phyloP scores from a whole-genome alignment of 2,888 invertebrate species.

The Chymomyza amoena region DNA sequence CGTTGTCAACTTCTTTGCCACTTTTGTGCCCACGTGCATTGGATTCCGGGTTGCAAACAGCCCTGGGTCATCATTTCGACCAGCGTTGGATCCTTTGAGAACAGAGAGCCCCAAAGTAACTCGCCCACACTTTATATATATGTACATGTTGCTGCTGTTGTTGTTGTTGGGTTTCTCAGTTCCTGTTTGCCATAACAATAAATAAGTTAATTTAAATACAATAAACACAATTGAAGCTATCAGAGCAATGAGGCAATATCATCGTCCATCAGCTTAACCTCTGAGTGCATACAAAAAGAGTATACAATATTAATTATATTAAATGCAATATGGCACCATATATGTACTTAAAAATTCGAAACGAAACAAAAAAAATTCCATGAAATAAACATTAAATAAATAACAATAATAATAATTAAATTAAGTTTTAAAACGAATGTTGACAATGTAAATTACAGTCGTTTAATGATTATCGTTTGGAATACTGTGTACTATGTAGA shows the following conservation, averaged over 20 bases:
- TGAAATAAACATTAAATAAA: too few species aligned
- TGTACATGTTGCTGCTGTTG: not conserved
- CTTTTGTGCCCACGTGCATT: conserved; percentile 2
- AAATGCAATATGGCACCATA: not conserved
- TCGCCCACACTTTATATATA: not conserved
- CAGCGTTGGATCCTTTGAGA: not conserved
- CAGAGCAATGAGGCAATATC: not conserved
- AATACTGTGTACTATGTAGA: too few species aligned
- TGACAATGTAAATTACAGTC: too few species aligned
- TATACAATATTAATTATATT: not conserved
- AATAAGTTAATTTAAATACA: conserved; percentile 74
- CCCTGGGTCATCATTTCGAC: not conserved
- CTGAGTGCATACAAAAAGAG: not conserved
- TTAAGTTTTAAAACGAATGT: too few species aligned
- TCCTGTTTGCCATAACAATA: conserved; percentile 50
- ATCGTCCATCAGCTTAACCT: not conserved
- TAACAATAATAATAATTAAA: too few species aligned
- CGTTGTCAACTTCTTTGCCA: conserved; percentile 54
- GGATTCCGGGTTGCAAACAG: not conserved
- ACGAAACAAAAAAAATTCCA: too few species aligned
- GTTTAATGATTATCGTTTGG: too few species aligned
- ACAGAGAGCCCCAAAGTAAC: not conserved
- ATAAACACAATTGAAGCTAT: conserved; percentile 64
- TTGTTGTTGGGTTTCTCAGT: not conserved
- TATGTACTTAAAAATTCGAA: not conserved